Percentiles rank a stretch among this genome's conserved stretches.
phyloP scores from a whole-genome alignment of 2,113 vertebrate species.

The Phaethornis superciliosus region DNA sequence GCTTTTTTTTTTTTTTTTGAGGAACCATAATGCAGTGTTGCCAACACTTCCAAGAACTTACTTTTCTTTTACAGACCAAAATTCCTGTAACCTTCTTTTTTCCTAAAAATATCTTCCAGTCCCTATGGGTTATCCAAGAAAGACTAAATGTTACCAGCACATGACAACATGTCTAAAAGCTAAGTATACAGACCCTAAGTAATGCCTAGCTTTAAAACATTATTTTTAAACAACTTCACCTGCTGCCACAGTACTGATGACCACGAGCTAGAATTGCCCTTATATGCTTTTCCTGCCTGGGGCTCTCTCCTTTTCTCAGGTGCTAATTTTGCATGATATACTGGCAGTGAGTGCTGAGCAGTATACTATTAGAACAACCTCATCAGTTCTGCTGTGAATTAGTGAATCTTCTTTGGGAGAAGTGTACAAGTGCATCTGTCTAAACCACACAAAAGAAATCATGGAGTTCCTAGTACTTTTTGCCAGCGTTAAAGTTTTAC shows the following conservation, averaged over 20 bases:
- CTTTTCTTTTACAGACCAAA: neutral
- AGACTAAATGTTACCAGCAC: neutral
- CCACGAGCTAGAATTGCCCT: neutral
- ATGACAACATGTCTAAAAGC: neutral
- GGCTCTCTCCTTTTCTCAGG: neutral
- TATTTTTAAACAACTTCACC: neutral
- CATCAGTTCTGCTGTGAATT: neutral
- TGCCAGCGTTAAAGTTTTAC: neutral
- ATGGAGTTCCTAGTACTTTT: neutral
- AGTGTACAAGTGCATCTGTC: fast-evolving
- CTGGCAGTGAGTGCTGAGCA: neutral
- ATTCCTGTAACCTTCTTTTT: neutral
- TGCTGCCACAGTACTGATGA: neutral
- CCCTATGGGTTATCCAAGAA: neutral
- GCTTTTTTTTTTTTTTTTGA: too few relatives aligned
- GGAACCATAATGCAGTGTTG: neutral
- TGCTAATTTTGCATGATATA: neutral
- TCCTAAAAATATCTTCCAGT: neutral
- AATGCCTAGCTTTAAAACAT: neutral
- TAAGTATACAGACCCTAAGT: neutral
- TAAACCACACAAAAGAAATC: neutral
- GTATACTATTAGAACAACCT: neutral
- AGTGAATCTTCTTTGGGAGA: neutral
- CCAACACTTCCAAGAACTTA: neutral
- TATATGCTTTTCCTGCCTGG: neutral